Base-by-base conservation (phyloP, 1,140 invertebrate genomes). In the Dysdera silvatica region DNA sequence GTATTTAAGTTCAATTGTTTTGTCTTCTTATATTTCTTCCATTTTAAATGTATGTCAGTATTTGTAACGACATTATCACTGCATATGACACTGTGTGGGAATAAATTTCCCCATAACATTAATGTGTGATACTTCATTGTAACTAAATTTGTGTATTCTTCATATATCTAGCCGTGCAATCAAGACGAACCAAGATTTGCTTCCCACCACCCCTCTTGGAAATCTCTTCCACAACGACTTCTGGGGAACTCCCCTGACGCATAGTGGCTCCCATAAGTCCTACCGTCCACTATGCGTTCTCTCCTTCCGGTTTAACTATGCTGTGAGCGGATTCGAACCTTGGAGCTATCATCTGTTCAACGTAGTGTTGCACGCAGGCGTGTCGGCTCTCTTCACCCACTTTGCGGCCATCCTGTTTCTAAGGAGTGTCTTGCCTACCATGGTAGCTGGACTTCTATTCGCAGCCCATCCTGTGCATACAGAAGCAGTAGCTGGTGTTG, bases 241-340 rank as follows among this genome's bases (percentile, higher is more conserved):
- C 78, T 95, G 91, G 91, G 91, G 91, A 45, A 94, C 89, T 18
- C 86, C 89, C 31, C 77, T 95, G 62, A 82, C 80, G 33, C 88
- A 92, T 73, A 82, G 82, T 63, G 88, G 88, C n/a, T 91, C 89
- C 1, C 95, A 98, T 81, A 95, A 96, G 71, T 97, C 93, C 5
- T 98, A 96, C 78, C 82, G 95, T 28, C 95, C 95, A 1, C 80
- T 98, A 59, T 93, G 90, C 73, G 92, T 95, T 31, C 83, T 96
- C 43, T 91, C 92, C 6, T 98, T 96, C 78, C 82, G 93, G 65
- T 83, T 93, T 74, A 96, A 97, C 82, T 88, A 72, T 49, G 54
- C 62, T 12, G 23, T 78, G 6, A 70, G 72, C 57, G 76, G 76
- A 33, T 65, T 80, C 24, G 73, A 77, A 12, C 78, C 80, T 6